Evolutionary conservation across 1,140 invertebrate genomes (phyloP).

Genomic region (Aphaenogaster floridana): DNA sequence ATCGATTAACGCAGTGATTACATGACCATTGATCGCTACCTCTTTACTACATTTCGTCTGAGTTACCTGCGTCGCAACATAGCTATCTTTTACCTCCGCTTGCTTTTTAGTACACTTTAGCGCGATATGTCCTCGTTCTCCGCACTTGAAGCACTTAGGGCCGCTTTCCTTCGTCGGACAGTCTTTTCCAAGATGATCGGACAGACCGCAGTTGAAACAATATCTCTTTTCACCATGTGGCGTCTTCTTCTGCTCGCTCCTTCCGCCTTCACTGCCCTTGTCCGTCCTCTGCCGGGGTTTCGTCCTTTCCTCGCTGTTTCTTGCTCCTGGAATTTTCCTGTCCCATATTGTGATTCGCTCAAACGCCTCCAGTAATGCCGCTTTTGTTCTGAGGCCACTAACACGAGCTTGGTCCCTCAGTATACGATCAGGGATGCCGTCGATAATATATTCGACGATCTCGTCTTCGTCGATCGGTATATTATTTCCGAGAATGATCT

Average conservation of each 20-base stretch:
- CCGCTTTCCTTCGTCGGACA: slow-evolving; percentile 35
- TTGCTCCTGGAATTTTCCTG: not conserved
- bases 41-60: not conserved
- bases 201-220: not conserved
- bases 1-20: not conserved
- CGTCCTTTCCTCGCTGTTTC: not conserved
- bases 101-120: not conserved
- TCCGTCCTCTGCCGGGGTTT: not conserved
- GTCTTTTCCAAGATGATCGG: not conserved
- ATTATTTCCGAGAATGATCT: slow-evolving; percentile 36
- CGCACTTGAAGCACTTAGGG: slow-evolving; percentile 54
- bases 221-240: not conserved
- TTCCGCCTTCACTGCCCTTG: not conserved
- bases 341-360: slow-evolving; percentile 12
- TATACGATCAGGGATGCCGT: slow-evolving; percentile 42
- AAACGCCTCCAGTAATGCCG: slow-evolving; percentile 31
- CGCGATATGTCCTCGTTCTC: slow-evolving; percentile 53
- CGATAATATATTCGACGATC: slow-evolving; percentile 28
- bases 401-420: slow-evolving; percentile 32
- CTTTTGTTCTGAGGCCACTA: not conserved
- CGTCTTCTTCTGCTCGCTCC: not conserved
- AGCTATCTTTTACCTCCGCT: not conserved
- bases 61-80: not conserved
- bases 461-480: slow-evolving; percentile 13
- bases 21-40: not conserved